Evolutionary conservation across 2,888 invertebrate species (phyloP).

Genomic region (Zygogramma bicolorata): DNA sequence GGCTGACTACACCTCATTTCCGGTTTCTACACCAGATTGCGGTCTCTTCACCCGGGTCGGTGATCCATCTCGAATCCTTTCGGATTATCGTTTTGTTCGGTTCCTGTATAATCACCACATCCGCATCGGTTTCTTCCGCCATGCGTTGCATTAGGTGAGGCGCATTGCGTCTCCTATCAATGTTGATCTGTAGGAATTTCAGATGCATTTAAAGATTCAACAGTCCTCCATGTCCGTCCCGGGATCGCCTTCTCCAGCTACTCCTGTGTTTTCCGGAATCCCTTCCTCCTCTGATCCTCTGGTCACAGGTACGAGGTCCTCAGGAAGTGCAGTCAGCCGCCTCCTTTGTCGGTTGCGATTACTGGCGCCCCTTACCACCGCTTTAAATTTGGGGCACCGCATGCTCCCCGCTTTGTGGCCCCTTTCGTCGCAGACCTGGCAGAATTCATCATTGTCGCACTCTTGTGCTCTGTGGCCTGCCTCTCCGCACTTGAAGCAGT

Average conservation of each 20-base stretch:
- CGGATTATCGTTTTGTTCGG: background rate
- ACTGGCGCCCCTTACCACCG: too few relatives aligned
- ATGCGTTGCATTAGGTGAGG: background rate
- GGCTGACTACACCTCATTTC: background rate
- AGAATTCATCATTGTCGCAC: background rate
- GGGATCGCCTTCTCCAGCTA: background rate
- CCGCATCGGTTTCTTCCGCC: background rate
- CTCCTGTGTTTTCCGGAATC: background rate
- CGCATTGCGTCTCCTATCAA: slow-evolving; percentile 4
- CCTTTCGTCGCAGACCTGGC: background rate
- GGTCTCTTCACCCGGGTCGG: background rate
- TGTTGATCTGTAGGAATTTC: background rate
- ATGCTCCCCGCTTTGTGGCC: slow-evolving; percentile 21
- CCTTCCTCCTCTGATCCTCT: too few relatives aligned
- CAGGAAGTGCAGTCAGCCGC: too few relatives aligned
- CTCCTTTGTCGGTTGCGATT: too few relatives aligned
- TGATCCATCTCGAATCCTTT: slow-evolving; percentile 1
- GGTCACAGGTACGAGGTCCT: too few relatives aligned
- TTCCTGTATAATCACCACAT: background rate
- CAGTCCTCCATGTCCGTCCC: background rate
- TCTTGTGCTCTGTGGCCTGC: slow-evolving; percentile 16
- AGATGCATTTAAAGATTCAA: background rate
- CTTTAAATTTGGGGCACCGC: slow-evolving; percentile 13
- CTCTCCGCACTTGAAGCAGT: slow-evolving; percentile 26
- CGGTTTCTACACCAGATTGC: background rate